Base-by-base conservation (phyloP, 53 echinoderm and acorn worm species). In the Temnopleurus reevesii region DNA sequence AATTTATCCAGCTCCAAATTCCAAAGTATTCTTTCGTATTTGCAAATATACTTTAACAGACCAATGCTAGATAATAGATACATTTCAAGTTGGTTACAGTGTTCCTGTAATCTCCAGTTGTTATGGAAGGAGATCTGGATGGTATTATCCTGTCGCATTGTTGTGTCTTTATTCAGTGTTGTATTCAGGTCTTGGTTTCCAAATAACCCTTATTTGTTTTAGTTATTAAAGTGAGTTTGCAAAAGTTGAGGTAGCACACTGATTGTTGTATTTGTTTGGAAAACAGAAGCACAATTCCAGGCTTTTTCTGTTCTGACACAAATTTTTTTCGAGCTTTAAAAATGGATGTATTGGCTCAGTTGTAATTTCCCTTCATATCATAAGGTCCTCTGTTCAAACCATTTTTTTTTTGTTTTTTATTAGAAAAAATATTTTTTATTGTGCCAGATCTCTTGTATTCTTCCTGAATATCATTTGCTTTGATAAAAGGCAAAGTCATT, bases 21-120 rank as follows among this genome's bases (percentile, higher is more conserved):
- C n/a, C n/a, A n/a, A n/a, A n/a, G n/a, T n/a, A n/a, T n/a, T n/a
- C n/a, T n/a, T n/a, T n/a, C n/a, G n/a, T n/a, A n/a, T n/a, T n/a
- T 9, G n/a, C n/a, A 36, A 38, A 66, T 66, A 36, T 66, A 66
- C 71, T 66, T 12, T 66, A 66, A 66, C 71, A 41, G 4, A 41
- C 21, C 71, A 41, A 66, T 3, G 71, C 35, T 66, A 66, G 71
- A 41, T 38, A 38, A 35, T 19, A n/a, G 71, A 19, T 66, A 66
- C 27, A n/a, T 66, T 18, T 66, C 6, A n/a, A n/a, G 35, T 35
- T 66, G 18, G 38, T 35, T 34, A 4, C 41, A 19, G 41, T 35
- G 38, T 4, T 66, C n/a, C 71, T 66, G 33, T 66, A 66, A 66
- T 66, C 71, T 19, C 13, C 21, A 66, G 71, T 66, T 36, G 71